Base-by-base conservation (phyloP, 1,140 invertebrate genomes). In the Heliothis virescens region DNA sequence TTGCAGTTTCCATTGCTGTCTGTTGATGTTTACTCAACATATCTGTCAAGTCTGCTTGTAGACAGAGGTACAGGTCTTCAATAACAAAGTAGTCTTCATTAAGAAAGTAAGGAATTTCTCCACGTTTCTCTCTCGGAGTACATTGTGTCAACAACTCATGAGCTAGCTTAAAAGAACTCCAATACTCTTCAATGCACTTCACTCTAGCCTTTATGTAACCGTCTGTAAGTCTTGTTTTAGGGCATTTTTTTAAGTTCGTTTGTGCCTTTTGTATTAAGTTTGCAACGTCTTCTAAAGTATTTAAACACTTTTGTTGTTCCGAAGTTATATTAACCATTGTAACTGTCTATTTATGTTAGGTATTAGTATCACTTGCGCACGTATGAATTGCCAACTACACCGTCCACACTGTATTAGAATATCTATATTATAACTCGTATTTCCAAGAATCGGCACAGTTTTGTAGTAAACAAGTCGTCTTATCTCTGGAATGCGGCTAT, bases 401-500 rank as follows among this genome's bases (percentile, higher is more conserved):
- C 15, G 52, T 53, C 52, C 11, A 53, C 11, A 53, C 10, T 53
- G 13, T 15, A 0, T 53, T 53, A n/a, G 1, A 53, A 53, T 53
- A 53, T 53, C 15, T n/a, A 53, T 34, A 34, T 1, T 34, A 1
- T 34, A 34, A 1, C 29, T 52, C 9, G 9, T 2, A 53, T 13
- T 59, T 59, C 5, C 10, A 5, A 21, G 9, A 10, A 18, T 18
- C 21, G 9, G 16, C 57, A 59, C 57, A 18, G 2, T 59, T 59
- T 59, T 59, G 3, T 2, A 16, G 16, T 59, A 59, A 59, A 21
- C 21, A 18, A 26, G 16, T 59, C 57, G 57, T 26, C 21, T 59
- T 26, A 59, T 26, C 57, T 59, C 21, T 59, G 57, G 57, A 59
- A 59, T 59, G 57, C 57, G 57, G 57, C 57, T 59, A 5, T 9